Conservation (phyloP, 2,888 invertebrate species). For the Cepaea hortensis region DNA sequence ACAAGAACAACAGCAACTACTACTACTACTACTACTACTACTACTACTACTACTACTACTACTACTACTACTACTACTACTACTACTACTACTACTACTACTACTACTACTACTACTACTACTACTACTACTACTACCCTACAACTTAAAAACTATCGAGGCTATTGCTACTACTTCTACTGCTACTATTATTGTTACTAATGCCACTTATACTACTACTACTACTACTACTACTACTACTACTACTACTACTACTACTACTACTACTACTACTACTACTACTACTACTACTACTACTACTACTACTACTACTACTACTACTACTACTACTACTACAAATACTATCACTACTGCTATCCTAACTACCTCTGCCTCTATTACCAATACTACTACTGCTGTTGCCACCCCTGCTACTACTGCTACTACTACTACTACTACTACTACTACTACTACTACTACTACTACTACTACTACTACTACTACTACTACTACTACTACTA, state of each 20-base stretch:
- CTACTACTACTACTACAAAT: neutral
- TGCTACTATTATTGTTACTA: constrained; percentile 38
- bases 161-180: constrained; percentile 34
- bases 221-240: constrained; percentile 14
- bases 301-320: constrained; percentile 26
- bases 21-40: too few relatives aligned
- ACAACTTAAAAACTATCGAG: too few relatives aligned
- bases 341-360: neutral
- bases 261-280: neutral
- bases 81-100: constrained; percentile 38
- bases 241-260: constrained; percentile 19
- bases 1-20: too few relatives aligned
- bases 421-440: constrained; percentile 33
- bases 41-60: too few relatives aligned
- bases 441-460: neutral
- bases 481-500: neutral
- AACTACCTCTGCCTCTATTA: constrained; percentile 17
- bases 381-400: constrained; percentile 13
- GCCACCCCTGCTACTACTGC: neutral
- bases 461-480: too few relatives aligned
- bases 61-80: neutral
- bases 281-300: constrained; percentile 17
- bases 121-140: too few relatives aligned
- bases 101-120: too few relatives aligned
- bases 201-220: too few relatives aligned